phyloP scores from a whole-genome alignment of 2,888 invertebrate genomes.

The Ypsolopha scabrella region DNA sequence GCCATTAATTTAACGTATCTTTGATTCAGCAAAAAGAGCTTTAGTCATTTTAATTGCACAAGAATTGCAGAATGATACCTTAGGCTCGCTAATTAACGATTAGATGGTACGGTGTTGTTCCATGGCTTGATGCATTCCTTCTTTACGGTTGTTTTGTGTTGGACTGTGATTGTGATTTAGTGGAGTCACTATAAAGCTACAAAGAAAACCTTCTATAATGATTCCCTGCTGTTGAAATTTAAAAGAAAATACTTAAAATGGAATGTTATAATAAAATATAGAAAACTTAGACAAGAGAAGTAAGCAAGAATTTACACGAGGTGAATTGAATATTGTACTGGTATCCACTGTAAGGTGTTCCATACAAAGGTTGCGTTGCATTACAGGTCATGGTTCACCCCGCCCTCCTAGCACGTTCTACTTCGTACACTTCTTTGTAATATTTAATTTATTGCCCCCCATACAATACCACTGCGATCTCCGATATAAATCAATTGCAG shows the following conservation, averaged over 20 bases:
- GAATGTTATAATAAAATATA: too few relatives aligned
- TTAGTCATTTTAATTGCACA: slow-evolving; percentile 23
- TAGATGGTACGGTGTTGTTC: slow-evolving; percentile 14
- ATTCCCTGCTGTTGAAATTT: too few relatives aligned
- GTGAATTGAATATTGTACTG: too few relatives aligned
- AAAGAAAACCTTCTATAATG: too few relatives aligned
- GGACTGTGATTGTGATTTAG: neutral
- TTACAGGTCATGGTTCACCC: slow-evolving; percentile 40
- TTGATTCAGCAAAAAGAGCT: slow-evolving; percentile 14
- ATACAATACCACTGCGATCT: neutral
- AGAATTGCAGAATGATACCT: slow-evolving; percentile 13
- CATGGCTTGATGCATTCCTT: slow-evolving; percentile 1
- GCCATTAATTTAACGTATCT: slow-evolving; percentile 14
- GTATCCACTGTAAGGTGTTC: neutral
- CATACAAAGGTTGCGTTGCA: slow-evolving; percentile 16
- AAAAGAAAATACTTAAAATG: too few relatives aligned
- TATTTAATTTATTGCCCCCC: slow-evolving; percentile 8
- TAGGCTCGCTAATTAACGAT: slow-evolving; percentile 24
- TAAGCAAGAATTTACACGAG: too few relatives aligned
- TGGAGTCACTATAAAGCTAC: too few relatives aligned
- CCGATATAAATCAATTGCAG: slow-evolving; percentile 5
- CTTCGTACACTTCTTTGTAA: slow-evolving; percentile 29
- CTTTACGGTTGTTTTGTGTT: neutral
- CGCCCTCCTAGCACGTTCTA: slow-evolving; percentile 41
- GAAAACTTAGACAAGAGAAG: too few relatives aligned